phyloP scores from a whole-genome alignment of 2,888 invertebrate genomes.

The Aleiodes leptofemur region DNA sequence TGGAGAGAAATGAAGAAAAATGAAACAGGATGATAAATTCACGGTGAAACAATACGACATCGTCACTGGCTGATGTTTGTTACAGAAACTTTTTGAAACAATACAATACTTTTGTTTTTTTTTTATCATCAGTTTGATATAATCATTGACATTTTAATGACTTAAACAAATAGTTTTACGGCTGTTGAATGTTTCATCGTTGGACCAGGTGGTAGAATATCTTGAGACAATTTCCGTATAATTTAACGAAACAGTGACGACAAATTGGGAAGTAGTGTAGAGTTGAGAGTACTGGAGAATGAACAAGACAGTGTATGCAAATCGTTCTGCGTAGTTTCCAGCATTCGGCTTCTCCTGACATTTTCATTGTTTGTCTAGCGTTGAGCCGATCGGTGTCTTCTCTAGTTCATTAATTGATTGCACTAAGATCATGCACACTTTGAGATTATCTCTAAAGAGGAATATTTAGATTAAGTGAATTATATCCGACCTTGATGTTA shows the following conservation, averaged over 20 bases:
- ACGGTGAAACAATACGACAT: neutral
- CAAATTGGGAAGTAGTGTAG: slow-evolving; percentile 28
- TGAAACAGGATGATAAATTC: neutral
- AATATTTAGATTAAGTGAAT: too few relatives aligned
- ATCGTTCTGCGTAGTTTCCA: slow-evolving; percentile 17
- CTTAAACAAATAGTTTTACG: too few relatives aligned
- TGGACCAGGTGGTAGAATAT: neutral
- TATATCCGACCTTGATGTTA: too few relatives aligned
- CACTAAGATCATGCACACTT: neutral
- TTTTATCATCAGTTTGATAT: too few relatives aligned
- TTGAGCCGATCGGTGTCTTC: slow-evolving; percentile 20
- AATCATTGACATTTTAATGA: too few relatives aligned
- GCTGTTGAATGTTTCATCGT: too few relatives aligned
- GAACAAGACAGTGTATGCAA: slow-evolving; percentile 17
- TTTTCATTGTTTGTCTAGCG: slow-evolving; percentile 24
- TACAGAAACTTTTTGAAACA: neutral
- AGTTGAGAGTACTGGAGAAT: neutral
- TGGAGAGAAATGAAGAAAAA: neutral
- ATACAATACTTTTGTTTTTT: neutral
- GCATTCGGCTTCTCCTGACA: slow-evolving; percentile 4
- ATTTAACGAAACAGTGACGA: slow-evolving; percentile 14
- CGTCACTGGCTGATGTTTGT: neutral
- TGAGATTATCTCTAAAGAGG: too few relatives aligned
- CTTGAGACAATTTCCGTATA: slow-evolving; percentile 12
- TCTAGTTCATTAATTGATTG: slow-evolving; percentile 37